Percentiles rank a stretch among this genome's conserved stretches.
phyloP scores from a whole-genome alignment of 2,797 vertebrate species.

The Xerus rutilus region DNA sequence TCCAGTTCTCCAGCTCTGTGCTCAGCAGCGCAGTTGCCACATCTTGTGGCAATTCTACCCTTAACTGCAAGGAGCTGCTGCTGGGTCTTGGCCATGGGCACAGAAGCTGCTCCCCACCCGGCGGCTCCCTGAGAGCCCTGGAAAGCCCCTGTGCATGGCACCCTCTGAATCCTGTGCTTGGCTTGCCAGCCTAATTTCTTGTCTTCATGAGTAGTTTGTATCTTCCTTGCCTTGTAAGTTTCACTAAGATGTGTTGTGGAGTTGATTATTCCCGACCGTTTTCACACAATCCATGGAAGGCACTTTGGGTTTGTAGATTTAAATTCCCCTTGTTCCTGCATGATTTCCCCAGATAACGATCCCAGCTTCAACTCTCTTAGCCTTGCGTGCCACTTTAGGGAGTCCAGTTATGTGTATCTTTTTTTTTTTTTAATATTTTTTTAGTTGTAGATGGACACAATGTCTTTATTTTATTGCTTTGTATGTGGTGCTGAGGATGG shows the following conservation, averaged over 20 bases:
- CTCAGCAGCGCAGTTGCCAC: background rate
- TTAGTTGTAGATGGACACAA: no score
- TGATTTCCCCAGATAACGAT: background rate
- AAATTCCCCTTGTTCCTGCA: background rate
- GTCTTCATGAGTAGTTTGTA: background rate
- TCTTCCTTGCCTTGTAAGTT: background rate
- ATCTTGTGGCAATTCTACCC: background rate
- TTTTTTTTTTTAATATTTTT: no score
- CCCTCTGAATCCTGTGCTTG: background rate
- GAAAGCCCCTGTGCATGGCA: background rate
- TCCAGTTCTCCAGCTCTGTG: background rate
- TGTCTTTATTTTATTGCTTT: no score
- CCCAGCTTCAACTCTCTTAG: background rate
- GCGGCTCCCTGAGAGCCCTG: background rate
- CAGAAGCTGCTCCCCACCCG: background rate
- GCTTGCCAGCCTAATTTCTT: background rate
- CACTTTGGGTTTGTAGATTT: background rate
- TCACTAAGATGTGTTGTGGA: slow-evolving; percentile 11
- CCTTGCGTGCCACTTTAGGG: background rate
- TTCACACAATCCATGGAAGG: background rate
- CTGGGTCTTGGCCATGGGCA: background rate
- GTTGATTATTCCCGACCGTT: background rate
- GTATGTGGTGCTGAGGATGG: no score
- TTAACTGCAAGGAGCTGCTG: background rate
- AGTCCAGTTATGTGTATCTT: background rate